phyloP scores from a whole-genome alignment of 2,888 invertebrate species.

The Sphaerophoria taeniata region DNA sequence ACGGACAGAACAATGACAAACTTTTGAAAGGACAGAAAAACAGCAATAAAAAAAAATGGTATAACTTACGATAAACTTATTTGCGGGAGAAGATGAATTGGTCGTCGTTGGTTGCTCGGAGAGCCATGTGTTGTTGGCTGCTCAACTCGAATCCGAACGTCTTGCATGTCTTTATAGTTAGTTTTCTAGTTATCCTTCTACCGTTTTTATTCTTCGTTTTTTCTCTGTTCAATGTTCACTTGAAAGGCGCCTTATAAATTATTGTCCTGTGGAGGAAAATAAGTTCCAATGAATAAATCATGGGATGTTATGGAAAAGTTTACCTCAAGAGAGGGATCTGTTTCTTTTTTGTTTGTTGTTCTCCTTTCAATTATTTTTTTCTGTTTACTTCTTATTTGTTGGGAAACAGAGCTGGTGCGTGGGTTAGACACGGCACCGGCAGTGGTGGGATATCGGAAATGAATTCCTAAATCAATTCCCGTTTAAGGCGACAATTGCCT shows the following conservation, averaged over 20 bases:
- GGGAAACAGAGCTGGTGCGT: background rate
- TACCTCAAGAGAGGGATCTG: constrained; percentile 44
- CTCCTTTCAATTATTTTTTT: background rate
- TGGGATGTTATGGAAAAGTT: constrained; percentile 64
- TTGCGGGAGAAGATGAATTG: constrained; percentile 76
- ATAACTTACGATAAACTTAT: constrained; percentile 78
- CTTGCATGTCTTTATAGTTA: constrained; percentile 80
- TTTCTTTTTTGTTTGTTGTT: background rate
- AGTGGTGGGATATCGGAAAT: background rate
- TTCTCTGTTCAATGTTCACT: constrained; percentile 23
- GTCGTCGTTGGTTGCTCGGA: constrained; percentile 73
- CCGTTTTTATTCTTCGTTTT: background rate
- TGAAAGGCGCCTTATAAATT: constrained; percentile 71
- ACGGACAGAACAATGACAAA: constrained; percentile 11
- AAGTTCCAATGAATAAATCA: constrained; percentile 72
- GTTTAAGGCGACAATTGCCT: constrained; percentile 65
- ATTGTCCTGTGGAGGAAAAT: constrained; percentile 63
- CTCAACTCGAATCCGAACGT: constrained; percentile 81
- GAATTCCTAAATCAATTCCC: constrained; percentile 68
- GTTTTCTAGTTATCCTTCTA: constrained; percentile 52
- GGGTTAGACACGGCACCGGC: background rate
- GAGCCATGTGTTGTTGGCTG: constrained; percentile 77
- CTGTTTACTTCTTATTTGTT: constrained; percentile 13
- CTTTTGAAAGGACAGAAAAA: background rate
- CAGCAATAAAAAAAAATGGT: constrained; percentile 13